A percentile compares a stretch with the other conserved stretches of the same genome.
Conservation (phyloP, 2,113 vertebrate species). For the Callopanchax toddi region DNA sequence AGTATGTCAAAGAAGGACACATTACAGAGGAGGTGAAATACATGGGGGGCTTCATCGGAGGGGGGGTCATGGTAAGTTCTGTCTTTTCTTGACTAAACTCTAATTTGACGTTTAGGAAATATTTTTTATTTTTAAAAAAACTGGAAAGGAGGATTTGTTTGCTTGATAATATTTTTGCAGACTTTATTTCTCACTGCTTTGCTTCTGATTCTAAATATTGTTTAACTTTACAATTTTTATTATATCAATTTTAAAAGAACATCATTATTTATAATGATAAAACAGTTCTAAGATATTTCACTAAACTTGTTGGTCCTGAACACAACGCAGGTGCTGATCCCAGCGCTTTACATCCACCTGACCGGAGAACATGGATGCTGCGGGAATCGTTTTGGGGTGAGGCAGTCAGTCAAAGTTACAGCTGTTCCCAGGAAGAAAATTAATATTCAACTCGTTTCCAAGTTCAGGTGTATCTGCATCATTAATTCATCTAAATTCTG, state of each 20-base stretch:
- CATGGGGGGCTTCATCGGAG: conserved; percentile 81
- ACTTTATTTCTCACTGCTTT: too few relatives aligned
- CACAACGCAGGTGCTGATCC: conserved; percentile 70
- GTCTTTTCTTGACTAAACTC: background rate
- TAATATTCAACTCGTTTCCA: background rate
- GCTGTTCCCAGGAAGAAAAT: background rate
- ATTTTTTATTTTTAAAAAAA: background rate
- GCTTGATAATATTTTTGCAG: too few relatives aligned
- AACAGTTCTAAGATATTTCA: too few relatives aligned
- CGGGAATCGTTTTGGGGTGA: conserved; percentile 79
- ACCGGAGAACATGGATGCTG: conserved; percentile 73
- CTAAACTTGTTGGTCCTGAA: too few relatives aligned
- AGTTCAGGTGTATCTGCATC: background rate
- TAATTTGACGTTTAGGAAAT: background rate
- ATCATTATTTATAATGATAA: too few relatives aligned
- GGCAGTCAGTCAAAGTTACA: conserved; percentile 20
- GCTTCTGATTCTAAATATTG: too few relatives aligned
- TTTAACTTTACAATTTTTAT: too few relatives aligned
- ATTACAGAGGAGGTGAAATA: conserved; percentile 80
- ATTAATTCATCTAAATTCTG: background rate
- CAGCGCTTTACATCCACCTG: conserved; percentile 76
- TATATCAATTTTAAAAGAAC: too few relatives aligned
- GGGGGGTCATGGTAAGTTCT: conserved; percentile 78
- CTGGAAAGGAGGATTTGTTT: background rate
- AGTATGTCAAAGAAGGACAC: conserved; percentile 58